Conservation (phyloP, 2,797 vertebrate species). For the Micropoecilia bifurca region DNA sequence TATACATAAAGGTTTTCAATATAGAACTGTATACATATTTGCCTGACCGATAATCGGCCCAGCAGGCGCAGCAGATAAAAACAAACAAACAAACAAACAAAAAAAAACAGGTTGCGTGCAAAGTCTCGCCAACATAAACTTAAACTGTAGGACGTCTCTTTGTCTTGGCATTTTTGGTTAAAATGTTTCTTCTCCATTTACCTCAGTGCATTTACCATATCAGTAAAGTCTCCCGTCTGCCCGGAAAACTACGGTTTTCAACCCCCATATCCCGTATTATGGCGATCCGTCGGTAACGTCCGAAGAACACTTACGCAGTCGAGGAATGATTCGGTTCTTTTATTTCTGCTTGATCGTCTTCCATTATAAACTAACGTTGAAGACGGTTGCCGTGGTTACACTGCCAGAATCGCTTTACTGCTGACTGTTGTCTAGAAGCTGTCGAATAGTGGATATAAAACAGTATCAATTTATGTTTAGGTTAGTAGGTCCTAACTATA, state of each 20-base stretch:
- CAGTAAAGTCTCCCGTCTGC: no score
- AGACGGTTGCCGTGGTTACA: slow-evolving; percentile 46
- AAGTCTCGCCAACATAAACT: no score
- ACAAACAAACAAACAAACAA: no score
- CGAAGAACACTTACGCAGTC: slow-evolving; percentile 28
- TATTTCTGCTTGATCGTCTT: neutral
- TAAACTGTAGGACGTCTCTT: neutral
- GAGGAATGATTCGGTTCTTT: slow-evolving; percentile 5
- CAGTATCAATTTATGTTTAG: no score
- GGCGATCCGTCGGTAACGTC: no score
- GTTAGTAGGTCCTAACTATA: neutral
- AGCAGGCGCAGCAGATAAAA: neutral
- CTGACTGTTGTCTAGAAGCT: neutral
- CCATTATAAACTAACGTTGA: slow-evolving; percentile 5
- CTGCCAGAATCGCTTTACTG: neutral
- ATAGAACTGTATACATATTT: neutral
- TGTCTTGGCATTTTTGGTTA: neutral
- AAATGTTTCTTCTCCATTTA: neutral
- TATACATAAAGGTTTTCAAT: no score
- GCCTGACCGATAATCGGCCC: neutral
- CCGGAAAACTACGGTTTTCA: no score
- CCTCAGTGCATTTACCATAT: no score
- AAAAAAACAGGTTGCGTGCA: no score
- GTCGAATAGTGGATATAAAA: neutral
- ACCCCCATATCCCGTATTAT: no score